Percentiles rank a stretch among this genome's conserved stretches.
phyloP scores from a whole-genome alignment of 2,888 invertebrate genomes.

The Tupiocoris notatus region DNA sequence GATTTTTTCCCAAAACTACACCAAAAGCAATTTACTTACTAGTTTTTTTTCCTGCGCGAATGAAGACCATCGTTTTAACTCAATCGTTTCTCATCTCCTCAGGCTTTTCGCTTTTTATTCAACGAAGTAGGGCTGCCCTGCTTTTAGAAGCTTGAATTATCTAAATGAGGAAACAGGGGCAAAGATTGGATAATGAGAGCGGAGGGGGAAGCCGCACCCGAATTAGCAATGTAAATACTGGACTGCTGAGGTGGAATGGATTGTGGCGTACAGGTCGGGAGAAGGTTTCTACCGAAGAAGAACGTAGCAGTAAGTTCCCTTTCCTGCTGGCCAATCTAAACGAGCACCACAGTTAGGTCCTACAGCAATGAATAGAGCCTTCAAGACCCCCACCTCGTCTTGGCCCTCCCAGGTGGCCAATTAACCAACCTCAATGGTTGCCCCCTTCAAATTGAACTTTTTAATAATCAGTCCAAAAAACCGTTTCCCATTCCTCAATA shows the following conservation, averaged over 20 bases:
- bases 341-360: not conserved
- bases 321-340: not conserved
- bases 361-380: constrained; percentile 21
- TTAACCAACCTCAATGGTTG: constrained; percentile 30
- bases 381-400: not conserved
- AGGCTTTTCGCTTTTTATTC: not conserved
- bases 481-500: not conserved
- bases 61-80: not conserved
- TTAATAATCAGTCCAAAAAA: constrained; percentile 26
- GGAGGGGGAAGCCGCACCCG: constrained; percentile 11
- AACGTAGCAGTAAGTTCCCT: not conserved
- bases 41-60: too few relatives aligned
- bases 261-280: constrained; percentile 5
- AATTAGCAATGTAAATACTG: constrained; percentile 40
- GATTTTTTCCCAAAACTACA: too few relatives aligned
- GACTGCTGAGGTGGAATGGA: constrained; percentile 25
- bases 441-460: constrained; percentile 15
- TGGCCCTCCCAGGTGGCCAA: constrained; percentile 26
- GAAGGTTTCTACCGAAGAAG: constrained; percentile 1
- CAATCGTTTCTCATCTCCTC: not conserved
- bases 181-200: constrained; percentile 40
- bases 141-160: constrained; percentile 31
- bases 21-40: too few relatives aligned
- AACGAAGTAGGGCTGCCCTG: not conserved
- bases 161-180: constrained; percentile 39